Base-by-base conservation (phyloP, 2,888 invertebrate species). In the Rhyacophila evoluta region DNA sequence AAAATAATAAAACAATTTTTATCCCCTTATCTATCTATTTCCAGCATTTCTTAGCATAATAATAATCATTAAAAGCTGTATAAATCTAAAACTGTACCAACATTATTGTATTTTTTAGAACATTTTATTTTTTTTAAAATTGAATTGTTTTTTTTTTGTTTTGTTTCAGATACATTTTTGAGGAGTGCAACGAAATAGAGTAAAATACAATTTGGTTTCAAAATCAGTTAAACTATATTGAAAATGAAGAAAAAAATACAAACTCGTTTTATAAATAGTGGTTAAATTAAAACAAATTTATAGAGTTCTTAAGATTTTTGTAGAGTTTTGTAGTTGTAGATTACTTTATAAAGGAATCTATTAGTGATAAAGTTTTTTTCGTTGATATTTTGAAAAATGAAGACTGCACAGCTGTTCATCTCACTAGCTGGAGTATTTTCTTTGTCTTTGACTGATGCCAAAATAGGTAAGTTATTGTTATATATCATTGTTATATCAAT, bases 391-490 rank as follows among this genome's bases (percentile, higher is more conserved):
- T 28, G 28, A 85, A 88, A 83, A 82, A 90, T 90, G 89, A 87
- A 87, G 88, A 86, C 87, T 84, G 85, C 87, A 73, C 86, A 86
- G 83, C 84, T 88, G 78, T 86, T 88, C 82, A 83, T 89, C 86
- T 87, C 88, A 84, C 87, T 89, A 5, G 86, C 86, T 71, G 87
- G 89, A 87, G 87, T 89, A 83, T 86, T 89, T 83, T 87, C 88
- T 0, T 86, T 89, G 82, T 87, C 88, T 19, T 86, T 87, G 83
- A 89, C 89, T n/a, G 88, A 89, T 82, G 89, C 89, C 77, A 90
- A 90, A 86, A 90, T 88, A 84, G 89, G 89, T 89, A 83, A 86
- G 87, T n/a, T n/a, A n/a, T n/a, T n/a, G n/a, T n/a, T n/a, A n/a
- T n/a, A n/a, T n/a, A n/a, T n/a, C n/a, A n/a, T n/a, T n/a, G n/a